Percentiles rank a stretch among this genome's conserved stretches.
Conservation (phyloP, 2,797 vertebrate genomes). For the Centroberyx gerrardi region DNA sequence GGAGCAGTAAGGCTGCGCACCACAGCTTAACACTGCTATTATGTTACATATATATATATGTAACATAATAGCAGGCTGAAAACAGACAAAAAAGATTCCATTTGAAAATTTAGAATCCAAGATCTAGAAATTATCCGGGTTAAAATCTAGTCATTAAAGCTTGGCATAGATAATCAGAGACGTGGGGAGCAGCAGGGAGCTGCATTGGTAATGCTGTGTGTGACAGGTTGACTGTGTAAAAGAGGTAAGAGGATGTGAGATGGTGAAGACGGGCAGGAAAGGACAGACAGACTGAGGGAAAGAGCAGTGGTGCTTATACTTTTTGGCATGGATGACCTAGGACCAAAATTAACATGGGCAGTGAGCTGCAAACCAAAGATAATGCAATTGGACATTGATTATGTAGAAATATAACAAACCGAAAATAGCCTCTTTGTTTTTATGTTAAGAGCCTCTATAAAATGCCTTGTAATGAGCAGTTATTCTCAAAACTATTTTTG, state of each 20-base stretch:
- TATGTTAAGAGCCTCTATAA: neutral
- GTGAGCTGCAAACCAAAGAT: constrained; percentile 55
- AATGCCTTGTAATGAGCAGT: constrained; percentile 4
- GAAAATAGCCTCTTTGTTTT: constrained; percentile 28
- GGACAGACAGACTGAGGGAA: constrained; percentile 61
- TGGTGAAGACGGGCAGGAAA: constrained; percentile 4
- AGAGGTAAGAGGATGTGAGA: constrained; percentile 43
- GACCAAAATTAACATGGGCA: constrained; percentile 45
- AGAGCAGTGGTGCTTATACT: constrained; percentile 47
- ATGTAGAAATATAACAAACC: constrained; percentile 59
- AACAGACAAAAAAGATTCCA: too few relatives aligned
- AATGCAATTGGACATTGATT: constrained; percentile 68
- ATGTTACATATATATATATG: too few relatives aligned
- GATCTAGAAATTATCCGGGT: too few relatives aligned
- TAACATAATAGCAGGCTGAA: too few relatives aligned
- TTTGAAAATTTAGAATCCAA: too few relatives aligned
- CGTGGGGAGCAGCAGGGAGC: constrained; percentile 12
- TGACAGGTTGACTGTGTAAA: constrained; percentile 34
- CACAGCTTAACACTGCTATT: too few relatives aligned
- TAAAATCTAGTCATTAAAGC: constrained; percentile 21
- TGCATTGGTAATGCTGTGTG: neutral
- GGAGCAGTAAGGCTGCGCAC: constrained; percentile 11
- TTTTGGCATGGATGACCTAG: constrained; percentile 53
- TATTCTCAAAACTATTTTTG: neutral
- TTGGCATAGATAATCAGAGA: constrained; percentile 30